phyloP scores from a whole-genome alignment of 2,888 invertebrate genomes.

The Acholoe squamosa region DNA sequence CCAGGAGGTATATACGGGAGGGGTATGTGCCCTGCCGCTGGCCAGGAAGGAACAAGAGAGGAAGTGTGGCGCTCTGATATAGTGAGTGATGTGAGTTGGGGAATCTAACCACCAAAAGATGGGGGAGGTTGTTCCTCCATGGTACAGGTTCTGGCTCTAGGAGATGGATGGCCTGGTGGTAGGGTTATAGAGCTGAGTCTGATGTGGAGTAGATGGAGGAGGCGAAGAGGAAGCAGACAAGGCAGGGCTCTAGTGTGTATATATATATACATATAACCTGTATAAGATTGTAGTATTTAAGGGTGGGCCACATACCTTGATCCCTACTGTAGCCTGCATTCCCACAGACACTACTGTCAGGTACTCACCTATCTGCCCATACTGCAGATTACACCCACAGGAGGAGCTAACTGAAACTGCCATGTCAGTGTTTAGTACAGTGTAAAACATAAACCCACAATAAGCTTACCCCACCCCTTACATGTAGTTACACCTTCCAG shows the following conservation, averaged over 20 bases:
- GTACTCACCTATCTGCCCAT: neutral
- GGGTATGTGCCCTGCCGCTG: constrained; percentile 32
- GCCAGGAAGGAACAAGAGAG: neutral
- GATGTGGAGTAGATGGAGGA: no score
- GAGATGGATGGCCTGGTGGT: constrained; percentile 3
- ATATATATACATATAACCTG: neutral
- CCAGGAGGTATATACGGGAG: neutral
- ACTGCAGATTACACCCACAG: neutral
- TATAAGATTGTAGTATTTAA: neutral
- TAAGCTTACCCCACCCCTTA: neutral
- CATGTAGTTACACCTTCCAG: neutral
- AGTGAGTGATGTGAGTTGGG: constrained; percentile 47
- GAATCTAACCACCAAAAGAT: constrained; percentile 27
- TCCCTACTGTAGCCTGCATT: neutral
- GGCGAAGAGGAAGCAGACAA: neutral
- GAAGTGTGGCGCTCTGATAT: constrained; percentile 32
- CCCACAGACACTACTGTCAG: no score
- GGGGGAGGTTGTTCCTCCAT: neutral
- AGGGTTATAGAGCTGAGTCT: neutral
- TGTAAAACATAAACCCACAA: neutral
- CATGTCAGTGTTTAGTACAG: neutral
- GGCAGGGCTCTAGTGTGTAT: neutral
- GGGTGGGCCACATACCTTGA: neutral
- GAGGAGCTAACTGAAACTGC: neutral
- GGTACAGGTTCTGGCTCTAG: neutral